These are phyloP conservation scores for Felis catus DNA, from an alignment of 2,113 vertebrate genomes.

Conservation along the genomic window F.catus_Fca126_mat1.0 CM031421.1:85466001-85466500, in stretches of 20 bases:
- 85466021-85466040: no score
- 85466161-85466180: not conserved
- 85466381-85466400: not conserved
- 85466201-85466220: not conserved
- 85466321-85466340: not conserved
- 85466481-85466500: not conserved
- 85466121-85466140: no score
- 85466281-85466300: not conserved
- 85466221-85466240: not conserved
- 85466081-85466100: no score
- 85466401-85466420: constrained; percentile 1
- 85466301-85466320: not conserved
- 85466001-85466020: no score
- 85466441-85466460: not conserved
- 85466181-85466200: not conserved
- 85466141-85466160: no score
- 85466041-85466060: no score
- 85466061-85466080: no score
- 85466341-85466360: not conserved
- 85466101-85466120: no score
- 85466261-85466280: not conserved
- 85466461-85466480: not conserved
- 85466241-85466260: not conserved
- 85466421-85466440: not conserved
- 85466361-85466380: not conserved